Conservation (phyloP, 92 coral and sea anemone genomes). For the Plumapathes pennacea region DNA sequence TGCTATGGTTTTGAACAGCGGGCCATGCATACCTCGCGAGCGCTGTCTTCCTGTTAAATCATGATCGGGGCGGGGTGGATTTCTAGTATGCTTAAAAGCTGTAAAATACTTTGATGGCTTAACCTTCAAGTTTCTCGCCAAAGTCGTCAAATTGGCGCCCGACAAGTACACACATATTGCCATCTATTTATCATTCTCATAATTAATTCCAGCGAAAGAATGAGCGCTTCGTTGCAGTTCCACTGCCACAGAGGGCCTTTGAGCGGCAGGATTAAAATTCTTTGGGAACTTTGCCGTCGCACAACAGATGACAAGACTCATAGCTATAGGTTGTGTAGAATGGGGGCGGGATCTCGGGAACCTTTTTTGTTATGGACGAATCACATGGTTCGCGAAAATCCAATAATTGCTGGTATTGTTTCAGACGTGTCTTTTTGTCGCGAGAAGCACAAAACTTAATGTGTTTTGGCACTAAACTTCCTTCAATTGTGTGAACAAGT, state of each 20-base stretch:
- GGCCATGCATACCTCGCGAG: too few species aligned
- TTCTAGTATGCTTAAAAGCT: neutral
- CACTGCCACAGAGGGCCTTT: too few species aligned
- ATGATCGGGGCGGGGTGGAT: conserved; percentile 3
- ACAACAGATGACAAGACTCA: conserved; percentile 25
- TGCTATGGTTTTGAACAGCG: too few species aligned
- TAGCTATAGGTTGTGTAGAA: conserved; percentile 15
- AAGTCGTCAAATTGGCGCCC: conserved; percentile 31
- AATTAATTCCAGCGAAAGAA: too few species aligned
- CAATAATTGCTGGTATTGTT: conserved; percentile 65
- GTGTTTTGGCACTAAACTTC: conserved; percentile 34
- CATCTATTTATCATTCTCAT: too few species aligned
- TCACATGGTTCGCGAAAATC: conserved; percentile 49
- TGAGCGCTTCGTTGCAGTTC: too few species aligned
- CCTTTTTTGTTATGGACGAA: conserved; percentile 31
- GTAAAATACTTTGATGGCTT: conserved; percentile 10
- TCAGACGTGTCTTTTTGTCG: conserved; percentile 56
- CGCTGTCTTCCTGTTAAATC: too few species aligned
- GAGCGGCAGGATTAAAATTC: too few species aligned
- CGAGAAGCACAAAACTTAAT: conserved; percentile 52
- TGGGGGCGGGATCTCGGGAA: conserved; percentile 57
- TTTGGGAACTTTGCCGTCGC: too few species aligned
- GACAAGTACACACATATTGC: too few species aligned
- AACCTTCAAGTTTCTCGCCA: conserved; percentile 33
- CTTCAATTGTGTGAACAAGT: conserved; percentile 17